Conservation (phyloP, 2,888 invertebrate species). For the Imbricaverruca yamaguchii region DNA sequence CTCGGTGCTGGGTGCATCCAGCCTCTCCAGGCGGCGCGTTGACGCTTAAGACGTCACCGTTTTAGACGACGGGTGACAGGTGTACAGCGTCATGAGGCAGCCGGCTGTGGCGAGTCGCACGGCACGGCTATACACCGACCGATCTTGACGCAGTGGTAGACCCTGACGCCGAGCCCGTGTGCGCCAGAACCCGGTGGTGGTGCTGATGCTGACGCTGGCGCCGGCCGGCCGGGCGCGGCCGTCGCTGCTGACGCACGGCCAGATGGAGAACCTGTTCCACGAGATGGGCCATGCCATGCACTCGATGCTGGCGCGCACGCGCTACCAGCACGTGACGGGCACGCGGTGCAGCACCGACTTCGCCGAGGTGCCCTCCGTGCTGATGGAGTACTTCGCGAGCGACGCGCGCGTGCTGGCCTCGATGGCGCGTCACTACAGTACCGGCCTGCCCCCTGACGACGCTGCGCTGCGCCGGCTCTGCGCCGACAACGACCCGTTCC, state of each 20-base stretch:
- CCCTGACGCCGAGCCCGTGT: constrained; percentile 20
- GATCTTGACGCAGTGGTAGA: neutral
- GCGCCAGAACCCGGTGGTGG: constrained; percentile 73
- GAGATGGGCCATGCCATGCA: constrained; percentile 99
- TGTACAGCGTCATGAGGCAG: neutral
- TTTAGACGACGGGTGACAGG: no score
- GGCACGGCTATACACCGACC: neutral
- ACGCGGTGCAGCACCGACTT: constrained; percentile 96
- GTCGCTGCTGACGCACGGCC: constrained; percentile 68
- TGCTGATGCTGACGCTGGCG: constrained; percentile 80
- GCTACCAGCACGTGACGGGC: constrained; percentile 94
- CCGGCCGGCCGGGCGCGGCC: constrained; percentile 62
- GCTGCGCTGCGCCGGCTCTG: constrained; percentile 70
- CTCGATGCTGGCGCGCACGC: constrained; percentile 88
- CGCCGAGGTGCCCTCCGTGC: constrained; percentile 96
- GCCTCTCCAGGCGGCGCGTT: no score
- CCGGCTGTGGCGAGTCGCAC: neutral
- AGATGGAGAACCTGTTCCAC: constrained; percentile 94
- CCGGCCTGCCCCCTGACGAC: constrained; percentile 72
- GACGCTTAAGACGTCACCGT: no score
- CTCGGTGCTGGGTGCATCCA: no score
- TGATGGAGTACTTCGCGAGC: constrained; percentile 95
- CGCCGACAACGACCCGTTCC: constrained; percentile 76
- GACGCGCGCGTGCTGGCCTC: constrained; percentile 73
- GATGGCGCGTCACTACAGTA: constrained; percentile 86